A percentile compares a stretch with the other conserved stretches of the same genome.
These are phyloP conservation scores for Dromas ardeola DNA, from an alignment of 2,113 vertebrate species.

Conservation along the genomic window DNA sequence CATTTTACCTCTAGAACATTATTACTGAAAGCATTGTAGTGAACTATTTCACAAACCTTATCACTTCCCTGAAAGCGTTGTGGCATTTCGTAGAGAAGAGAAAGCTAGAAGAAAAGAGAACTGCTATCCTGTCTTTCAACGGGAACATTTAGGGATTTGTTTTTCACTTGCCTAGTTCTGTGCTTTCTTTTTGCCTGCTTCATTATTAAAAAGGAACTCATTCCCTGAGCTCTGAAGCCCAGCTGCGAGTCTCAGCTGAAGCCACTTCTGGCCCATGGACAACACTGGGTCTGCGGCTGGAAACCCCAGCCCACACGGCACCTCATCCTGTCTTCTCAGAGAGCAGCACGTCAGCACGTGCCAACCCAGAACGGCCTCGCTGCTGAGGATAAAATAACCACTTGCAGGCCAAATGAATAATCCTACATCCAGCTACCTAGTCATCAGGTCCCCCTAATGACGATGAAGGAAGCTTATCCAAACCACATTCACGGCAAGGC, in stretches of 20 bases:
- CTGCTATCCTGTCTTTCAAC: not conserved
- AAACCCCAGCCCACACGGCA: accelerated
- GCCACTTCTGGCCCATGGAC: not conserved
- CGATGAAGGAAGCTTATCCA: not conserved
- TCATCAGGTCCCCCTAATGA: not conserved
- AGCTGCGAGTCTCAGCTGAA: not conserved
- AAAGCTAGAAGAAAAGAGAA: not conserved
- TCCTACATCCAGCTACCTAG: not conserved
- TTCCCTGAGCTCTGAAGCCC: not conserved
- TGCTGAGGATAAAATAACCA: not conserved
- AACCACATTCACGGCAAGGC: not conserved
- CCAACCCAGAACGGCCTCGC: not conserved
- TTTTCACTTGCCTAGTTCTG: not conserved
- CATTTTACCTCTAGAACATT: not conserved
- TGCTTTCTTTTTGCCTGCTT: not conserved
- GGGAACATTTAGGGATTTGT: not conserved
- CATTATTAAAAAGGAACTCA: not conserved
- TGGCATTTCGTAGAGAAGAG: not conserved
- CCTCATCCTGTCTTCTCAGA: not conserved
- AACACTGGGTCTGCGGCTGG: not conserved
- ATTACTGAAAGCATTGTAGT: not conserved
- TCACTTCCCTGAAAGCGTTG: not conserved
- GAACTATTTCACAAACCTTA: not conserved
- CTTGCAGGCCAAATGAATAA: not conserved
- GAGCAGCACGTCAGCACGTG: no score